Evolutionary conservation across 2,797 vertebrate genomes (phyloP), one percentile per base, ranked within the genome.

Genomic region (Urophycis tenuis): DNA sequence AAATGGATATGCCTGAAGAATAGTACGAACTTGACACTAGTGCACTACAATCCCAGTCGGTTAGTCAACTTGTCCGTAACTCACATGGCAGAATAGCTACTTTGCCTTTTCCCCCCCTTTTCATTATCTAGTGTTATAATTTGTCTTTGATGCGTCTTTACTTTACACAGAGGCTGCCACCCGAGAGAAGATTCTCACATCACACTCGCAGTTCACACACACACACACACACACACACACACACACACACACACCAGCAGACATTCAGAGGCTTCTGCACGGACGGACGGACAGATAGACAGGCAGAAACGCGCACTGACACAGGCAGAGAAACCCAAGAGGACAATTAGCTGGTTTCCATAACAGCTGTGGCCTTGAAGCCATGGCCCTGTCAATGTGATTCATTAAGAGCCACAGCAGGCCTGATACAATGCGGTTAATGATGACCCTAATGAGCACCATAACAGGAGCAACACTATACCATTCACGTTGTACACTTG

Each of bases 301-400:
- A 33, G 25, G 80, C 53, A 76, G 70, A 64, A 67, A 78, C 64
- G 25, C 35, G 11, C 53, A 41, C 49, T 19, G 69, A 72, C 69
- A 53, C 71, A 53, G 41, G 72, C 34, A 64, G 29, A 73, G 45
- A 22, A 78, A 80, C 79, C 76, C 81, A 45, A 75, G 81, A 87
- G 88, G 83, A 82, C 78, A 82, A 79, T 45, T 49, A 39, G 71
- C 64, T 75, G 41, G 82, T 88, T 85, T 84, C 85, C 84, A 85
- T 84, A 88, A 86, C 83, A 84, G 84, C 84, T 67, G 60, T 29
- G 60, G 60, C 60, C 60, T 67, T 67, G 60, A 67, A 67, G 60
- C 60, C 60, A 29, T 67, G 60, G n/a, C 60, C 60, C 2, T 67
- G 25, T 67, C n/a, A 29, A 67, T 67, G 60, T 67, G 60, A 29